Percentiles rank a stretch among this genome's conserved stretches.
Evolutionary conservation across 2,113 vertebrate species (phyloP).

Genomic region (Larimichthys crocea): DNA sequence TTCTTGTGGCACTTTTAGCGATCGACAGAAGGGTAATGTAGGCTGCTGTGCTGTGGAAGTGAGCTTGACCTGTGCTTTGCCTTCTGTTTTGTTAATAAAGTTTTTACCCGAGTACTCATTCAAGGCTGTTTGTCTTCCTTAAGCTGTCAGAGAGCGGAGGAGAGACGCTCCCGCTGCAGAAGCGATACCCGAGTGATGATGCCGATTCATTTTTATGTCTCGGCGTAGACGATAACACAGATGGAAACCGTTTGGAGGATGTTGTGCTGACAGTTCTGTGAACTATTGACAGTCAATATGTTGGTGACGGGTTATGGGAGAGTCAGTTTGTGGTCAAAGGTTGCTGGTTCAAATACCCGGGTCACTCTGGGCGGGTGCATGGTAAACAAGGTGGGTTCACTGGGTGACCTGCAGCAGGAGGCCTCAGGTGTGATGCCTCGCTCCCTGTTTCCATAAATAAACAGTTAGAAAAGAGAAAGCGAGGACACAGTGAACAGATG

Average conservation of each 20-base stretch:
- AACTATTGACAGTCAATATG: conserved; percentile 31
- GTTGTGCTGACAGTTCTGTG: neutral
- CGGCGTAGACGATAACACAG: neutral
- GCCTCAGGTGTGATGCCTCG: neutral
- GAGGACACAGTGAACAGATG: neutral
- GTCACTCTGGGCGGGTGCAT: neutral
- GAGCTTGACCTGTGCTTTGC: conserved; percentile 80
- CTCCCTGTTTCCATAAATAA: neutral
- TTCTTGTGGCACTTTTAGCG: conserved; percentile 69
- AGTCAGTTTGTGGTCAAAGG: neutral
- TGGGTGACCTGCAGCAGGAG: neutral
- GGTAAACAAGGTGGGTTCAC: neutral
- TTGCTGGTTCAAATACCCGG: neutral
- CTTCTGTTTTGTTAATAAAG: conserved; percentile 85
- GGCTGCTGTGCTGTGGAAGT: conserved; percentile 62
- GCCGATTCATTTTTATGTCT: neutral
- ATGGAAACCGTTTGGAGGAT: neutral
- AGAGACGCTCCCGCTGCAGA: neutral
- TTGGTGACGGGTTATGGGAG: neutral
- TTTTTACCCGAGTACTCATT: conserved; percentile 72
- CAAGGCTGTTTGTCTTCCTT: neutral
- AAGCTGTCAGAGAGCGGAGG: neutral
- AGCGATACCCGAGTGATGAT: neutral
- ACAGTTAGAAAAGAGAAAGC: neutral
- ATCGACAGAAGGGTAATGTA: conserved; percentile 52